Evolutionary conservation across 2,797 vertebrate genomes (phyloP), one percentile per base, ranked within the genome.

Genomic region (Rhinophrynus dorsalis): DNA sequence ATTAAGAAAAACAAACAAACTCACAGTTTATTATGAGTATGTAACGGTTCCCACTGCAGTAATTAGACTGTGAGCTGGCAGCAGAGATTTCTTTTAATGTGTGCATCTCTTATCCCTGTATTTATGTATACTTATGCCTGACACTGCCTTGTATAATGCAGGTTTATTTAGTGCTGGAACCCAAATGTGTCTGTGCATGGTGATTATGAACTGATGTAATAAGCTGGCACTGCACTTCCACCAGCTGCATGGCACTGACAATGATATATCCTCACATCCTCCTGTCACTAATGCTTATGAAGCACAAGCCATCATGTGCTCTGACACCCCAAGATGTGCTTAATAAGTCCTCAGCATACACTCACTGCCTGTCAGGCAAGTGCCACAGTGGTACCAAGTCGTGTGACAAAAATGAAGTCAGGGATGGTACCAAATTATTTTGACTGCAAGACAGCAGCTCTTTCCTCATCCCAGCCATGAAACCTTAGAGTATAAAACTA

Each of bases 31-130:
- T 21, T 59, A 59, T 26, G 21, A 26, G 13, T 59, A 27, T 59
- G 15, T 42, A 40, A 59, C 11, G 23, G 23, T 21, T 59, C 56
- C 56, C 56, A 9, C 37, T 42, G 15, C 37, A 59, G 35, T 59
- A 38, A 59, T 59, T 40, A 59, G 37, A 18, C 21, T 5, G 35
- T 44, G 13, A 32, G 21, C 50, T 32, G 10, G 27, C n/a, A 52
- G 47, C 47, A 2, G 47, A 50, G 47, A 27, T 26, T 50, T 10
- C 18, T 5, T n/a, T 44, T 44, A 44, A 44, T 17, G 40, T 18
- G 17, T 44, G 18, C 12, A n/a, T 11, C 47, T 26, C 47, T 8
- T 12, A 50, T 18, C 23, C 21, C 12, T 27, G 47, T 21, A 47
- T 47, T 47, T 7, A 23, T 47, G 23, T 17, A 9, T 47, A 3